Conservation (phyloP, 2,113 vertebrate species). For the Microcebus griseorufus region DNA sequence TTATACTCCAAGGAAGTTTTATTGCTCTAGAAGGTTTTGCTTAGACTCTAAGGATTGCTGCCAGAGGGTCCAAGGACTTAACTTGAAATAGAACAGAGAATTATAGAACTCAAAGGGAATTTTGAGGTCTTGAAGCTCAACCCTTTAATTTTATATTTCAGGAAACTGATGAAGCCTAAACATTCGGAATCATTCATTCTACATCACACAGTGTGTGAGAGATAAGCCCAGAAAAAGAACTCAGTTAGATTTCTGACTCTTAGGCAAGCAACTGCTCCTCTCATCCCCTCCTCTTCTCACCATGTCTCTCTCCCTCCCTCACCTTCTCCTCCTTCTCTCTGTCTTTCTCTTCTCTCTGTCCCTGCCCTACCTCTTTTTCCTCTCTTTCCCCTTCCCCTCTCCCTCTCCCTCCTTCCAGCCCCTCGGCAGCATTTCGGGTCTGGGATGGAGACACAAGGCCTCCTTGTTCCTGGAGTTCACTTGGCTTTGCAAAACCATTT, state of each 20-base stretch:
- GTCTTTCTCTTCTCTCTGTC: not conserved
- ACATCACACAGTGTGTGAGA: not conserved
- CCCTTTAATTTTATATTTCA: not conserved
- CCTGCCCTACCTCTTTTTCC: no score
- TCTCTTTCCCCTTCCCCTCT: rapidly evolving
- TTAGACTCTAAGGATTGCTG: not conserved
- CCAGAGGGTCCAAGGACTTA: not conserved
- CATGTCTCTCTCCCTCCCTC: not conserved
- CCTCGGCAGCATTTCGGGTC: not conserved
- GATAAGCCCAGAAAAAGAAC: not conserved
- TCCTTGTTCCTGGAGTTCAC: not conserved
- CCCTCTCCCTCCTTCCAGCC: not conserved
- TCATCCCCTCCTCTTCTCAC: not conserved
- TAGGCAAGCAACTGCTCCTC: not conserved
- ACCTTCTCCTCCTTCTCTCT: not conserved
- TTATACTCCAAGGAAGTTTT: not conserved
- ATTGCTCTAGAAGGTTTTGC: not conserved
- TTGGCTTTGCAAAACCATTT: conserved; percentile 15
- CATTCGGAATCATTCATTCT: not conserved
- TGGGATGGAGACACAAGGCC: not conserved
- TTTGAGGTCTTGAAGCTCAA: not conserved
- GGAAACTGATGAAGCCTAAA: not conserved
- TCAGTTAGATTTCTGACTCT: not conserved
- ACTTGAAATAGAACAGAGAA: not conserved
- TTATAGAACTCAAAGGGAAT: not conserved